Conservation (phyloP, 2,797 vertebrate species). For the Peromyscus nudipes region DNA sequence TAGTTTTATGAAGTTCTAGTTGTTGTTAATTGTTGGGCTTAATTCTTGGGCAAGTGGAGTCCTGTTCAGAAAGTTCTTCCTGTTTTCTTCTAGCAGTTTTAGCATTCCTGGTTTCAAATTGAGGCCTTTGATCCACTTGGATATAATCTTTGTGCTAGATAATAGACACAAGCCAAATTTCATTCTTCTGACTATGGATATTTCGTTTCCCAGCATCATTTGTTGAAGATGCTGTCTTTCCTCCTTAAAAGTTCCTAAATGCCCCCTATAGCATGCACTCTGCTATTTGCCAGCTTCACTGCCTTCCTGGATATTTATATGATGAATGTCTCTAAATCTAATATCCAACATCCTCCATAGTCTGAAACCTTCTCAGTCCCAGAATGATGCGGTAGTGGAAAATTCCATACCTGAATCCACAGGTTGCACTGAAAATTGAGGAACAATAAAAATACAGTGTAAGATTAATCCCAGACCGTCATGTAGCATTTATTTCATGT, state of each 20-base stretch:
- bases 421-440: background rate
- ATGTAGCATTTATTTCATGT: background rate
- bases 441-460: background rate
- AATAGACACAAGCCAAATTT: background rate
- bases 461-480: background rate
- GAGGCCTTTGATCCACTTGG: background rate
- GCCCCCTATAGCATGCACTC: background rate
- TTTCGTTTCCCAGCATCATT: background rate
- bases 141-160: background rate
- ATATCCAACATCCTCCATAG: background rate
- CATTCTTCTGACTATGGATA: background rate
- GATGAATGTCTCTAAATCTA: background rate
- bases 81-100: background rate
- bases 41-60: no score
- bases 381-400: background rate
- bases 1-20: no score
- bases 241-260: background rate
- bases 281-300: background rate
- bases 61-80: no score
- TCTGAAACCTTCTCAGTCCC: background rate
- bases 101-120: background rate
- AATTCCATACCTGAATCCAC: background rate
- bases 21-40: no score
- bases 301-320: background rate
- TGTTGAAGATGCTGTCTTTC: background rate